These are phyloP conservation scores for Sinocyclocheilus maitianheensis DNA, from an alignment of 2,113 vertebrate species.

Conservation along the genomic window DNA sequence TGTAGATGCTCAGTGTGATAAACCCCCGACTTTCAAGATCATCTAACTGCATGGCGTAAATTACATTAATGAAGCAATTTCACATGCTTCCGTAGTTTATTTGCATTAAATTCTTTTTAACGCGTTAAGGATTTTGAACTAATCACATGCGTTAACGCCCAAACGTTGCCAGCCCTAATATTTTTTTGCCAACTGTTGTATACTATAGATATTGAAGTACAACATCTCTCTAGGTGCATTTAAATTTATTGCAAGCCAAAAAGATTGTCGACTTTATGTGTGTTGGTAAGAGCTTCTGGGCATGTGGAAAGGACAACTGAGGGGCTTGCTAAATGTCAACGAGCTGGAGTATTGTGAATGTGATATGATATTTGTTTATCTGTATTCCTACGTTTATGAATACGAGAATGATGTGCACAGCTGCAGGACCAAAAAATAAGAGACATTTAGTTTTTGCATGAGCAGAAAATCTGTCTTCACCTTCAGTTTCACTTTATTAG, in stretches of 20 bases:
- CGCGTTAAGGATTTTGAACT: too few relatives aligned
- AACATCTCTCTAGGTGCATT: too few relatives aligned
- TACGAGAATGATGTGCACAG: background rate
- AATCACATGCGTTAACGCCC: too few relatives aligned
- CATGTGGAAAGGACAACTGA: background rate
- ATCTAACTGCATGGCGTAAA: too few relatives aligned
- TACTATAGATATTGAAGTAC: too few relatives aligned
- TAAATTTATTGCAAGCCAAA: background rate
- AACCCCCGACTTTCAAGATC: too few relatives aligned
- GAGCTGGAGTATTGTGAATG: background rate
- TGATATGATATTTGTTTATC: background rate
- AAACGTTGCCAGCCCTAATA: too few relatives aligned
- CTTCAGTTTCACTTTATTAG: background rate
- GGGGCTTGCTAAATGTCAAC: background rate
- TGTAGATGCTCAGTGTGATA: too few relatives aligned
- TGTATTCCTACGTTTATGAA: background rate
- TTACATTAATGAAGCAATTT: too few relatives aligned
- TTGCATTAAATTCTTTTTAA: too few relatives aligned
- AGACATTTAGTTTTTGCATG: background rate
- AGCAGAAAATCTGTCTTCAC: background rate
- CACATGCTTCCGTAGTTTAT: too few relatives aligned
- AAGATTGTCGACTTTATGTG: background rate
- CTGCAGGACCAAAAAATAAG: background rate
- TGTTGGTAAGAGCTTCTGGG: background rate
- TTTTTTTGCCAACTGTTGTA: background rate